Evolutionary conservation across 2,888 invertebrate genomes (phyloP), one percentile per base, ranked within the genome.

Genomic region (Zootermopsis nevadensis): DNA sequence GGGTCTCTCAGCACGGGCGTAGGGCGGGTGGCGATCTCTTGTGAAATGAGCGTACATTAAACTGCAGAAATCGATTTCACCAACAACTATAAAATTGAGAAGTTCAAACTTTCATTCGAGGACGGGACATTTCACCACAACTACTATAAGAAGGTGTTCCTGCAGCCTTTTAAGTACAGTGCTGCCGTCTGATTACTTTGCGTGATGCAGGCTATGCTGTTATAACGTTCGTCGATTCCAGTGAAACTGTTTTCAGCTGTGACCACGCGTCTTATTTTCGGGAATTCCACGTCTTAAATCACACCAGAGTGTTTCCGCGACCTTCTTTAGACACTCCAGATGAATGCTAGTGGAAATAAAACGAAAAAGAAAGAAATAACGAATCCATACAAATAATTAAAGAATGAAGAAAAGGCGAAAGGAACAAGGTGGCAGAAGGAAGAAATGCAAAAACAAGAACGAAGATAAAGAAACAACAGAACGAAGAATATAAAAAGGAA

Each of bases 21-120:
- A 27, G 10, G 8, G n/a, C 27, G 60, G 27, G n/a, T 27, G 60
- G 27, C 27, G 60, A 60, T 60, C 60, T 3, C 60, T 27, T 27
- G 31, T 33, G 69, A 69, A 33, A 33, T 69, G 69, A 31, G 31
- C 15, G 30, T 69, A 33, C 69, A 69, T 69, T 69, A 69, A 69
- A 33, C 22, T 33, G 2, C 19, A 30, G 69, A 69, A 33, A 69
- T 30, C 30, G 30, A 69, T 69, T 33, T 33, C 69, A 33, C 33
- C 69, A 69, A 33, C 69, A 69, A 33, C 33, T 33, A 69, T 69
- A 69, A 69, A 69, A 69, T 33, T 33, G 33, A 33, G 69, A 15
- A 33, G 6, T 69, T 69, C 31, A 60, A 27, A 33, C 33, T 69
- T 33, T 33, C 69, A 69, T 33, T 69, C 22, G 30, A 66, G 69